Base-by-base conservation (phyloP, 2,797 vertebrate species). In the Arrhamphus sclerolepis region DNA sequence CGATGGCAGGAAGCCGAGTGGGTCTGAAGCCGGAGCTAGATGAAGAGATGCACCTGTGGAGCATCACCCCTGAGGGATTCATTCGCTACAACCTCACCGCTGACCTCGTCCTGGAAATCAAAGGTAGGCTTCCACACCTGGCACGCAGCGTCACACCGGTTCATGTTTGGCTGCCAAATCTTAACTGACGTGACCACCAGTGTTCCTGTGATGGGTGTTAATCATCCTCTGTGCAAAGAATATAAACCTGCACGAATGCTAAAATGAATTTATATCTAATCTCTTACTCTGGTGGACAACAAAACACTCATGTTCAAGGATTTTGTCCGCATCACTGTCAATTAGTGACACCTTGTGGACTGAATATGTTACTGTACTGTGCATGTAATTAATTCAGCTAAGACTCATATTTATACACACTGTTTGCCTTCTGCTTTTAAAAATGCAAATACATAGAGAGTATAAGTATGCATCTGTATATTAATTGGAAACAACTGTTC, bases 71-170 rank as follows among this genome's bases (percentile, higher is more conserved):
- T 0, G 91, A 96, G 3, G 95, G 97, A 75, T 92, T 94, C 56
- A 93, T 98, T 75, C 86, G 87, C 22, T 94, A 91, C 90, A 89
- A 87, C 42, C 41, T 91, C 66, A 92, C 85, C 44, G 59, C 94
- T 2, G 86, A 95, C 44, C 90, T 98, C 72, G 94, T 96, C 72
- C 89, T 98, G 84, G 96, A 98, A 41, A 83, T 98, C 83, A 98
- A 98, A 96, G 97, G 97, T 98, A 84, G 95, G 90, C 21, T 11
- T 16, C 47, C 21, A 5, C 1, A 5, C 2, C 40, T 19, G 14
- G 20, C 34, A 16, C 13, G 13, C 34, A 38, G 4, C 34, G 7
- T 5, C 14, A 16, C 24, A 26, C 24, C 6, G 24, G 24, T 26
- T 26, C 24, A 26, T 10, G 5, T n/a, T 0, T n/a, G 19, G 19